phyloP scores from a whole-genome alignment of 2,113 vertebrate species.

The Prunella fulvescens region DNA sequence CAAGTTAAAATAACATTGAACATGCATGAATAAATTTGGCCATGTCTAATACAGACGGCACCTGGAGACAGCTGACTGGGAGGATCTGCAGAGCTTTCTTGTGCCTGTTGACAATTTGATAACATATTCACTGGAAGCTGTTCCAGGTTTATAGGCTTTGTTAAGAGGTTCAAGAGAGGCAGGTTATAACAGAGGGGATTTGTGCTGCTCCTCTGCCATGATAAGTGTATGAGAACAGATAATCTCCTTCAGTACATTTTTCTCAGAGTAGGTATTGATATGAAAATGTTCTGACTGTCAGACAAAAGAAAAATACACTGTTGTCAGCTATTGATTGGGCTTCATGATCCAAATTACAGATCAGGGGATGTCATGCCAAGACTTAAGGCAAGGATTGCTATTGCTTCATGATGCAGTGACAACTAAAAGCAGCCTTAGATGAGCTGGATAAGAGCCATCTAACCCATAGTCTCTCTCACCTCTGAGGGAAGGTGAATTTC shows the following conservation, averaged over 20 bases:
- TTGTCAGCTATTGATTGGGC: background rate
- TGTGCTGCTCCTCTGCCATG: background rate
- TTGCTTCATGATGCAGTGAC: background rate
- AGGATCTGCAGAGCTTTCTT: background rate
- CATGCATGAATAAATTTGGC: fast-evolving
- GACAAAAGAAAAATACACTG: background rate
- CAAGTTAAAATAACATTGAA: background rate
- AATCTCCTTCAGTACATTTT: background rate
- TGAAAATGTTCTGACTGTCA: background rate
- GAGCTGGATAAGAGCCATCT: background rate
- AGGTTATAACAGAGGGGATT: background rate
- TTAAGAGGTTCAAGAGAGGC: background rate
- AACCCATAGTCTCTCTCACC: background rate
- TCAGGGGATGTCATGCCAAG: background rate
- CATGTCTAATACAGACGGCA: background rate
- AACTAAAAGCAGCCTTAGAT: background rate
- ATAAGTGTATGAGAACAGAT: background rate
- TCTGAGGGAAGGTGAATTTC: too few relatives aligned
- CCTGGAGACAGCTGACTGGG: background rate
- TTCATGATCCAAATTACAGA: background rate
- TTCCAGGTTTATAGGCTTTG: background rate
- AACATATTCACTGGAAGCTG: background rate
- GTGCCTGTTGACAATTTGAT: background rate
- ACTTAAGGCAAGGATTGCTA: background rate
- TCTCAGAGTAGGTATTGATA: background rate